These are phyloP conservation scores for Astyanax mexicanus DNA, from an alignment of 2,797 vertebrate genomes.

Conservation along the genomic window DNA sequence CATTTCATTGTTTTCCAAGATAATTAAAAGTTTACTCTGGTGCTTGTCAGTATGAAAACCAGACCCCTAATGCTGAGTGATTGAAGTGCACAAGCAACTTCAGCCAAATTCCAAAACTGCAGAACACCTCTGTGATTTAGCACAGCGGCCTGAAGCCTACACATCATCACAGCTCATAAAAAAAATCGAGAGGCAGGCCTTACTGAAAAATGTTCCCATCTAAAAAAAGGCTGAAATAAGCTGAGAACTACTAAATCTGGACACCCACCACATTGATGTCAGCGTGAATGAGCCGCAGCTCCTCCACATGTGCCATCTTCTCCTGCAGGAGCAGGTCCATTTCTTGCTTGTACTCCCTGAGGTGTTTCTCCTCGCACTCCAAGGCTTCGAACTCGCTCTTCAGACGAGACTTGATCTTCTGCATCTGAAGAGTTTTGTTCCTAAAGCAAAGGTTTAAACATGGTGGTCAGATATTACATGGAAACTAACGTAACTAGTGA, in stretches of 20 bases:
- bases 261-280: conserved; percentile 94
- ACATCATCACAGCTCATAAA: neutral
- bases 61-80: neutral
- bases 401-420: conserved; percentile 96
- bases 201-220: neutral
- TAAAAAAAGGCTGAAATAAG: neutral
- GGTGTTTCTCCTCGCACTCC: conserved; percentile 95
- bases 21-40: neutral
- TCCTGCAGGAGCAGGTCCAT: conserved; percentile 98
- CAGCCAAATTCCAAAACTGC: neutral
- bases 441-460: conserved; percentile 67
- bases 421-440: conserved; percentile 97
- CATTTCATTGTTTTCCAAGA: neutral
- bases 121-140: neutral
- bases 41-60: neutral
- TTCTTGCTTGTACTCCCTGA: conserved; percentile 98
- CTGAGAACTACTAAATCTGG: neutral
- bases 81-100: neutral
- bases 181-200: neutral
- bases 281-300: conserved; percentile 95
- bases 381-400: conserved; percentile 96
- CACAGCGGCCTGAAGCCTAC: neutral
- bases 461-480: neutral
- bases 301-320: conserved; percentile 99
- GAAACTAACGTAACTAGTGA: neutral